Evolutionary conservation across 2,113 vertebrate species (phyloP), one percentile per base, ranked within the genome.

Genomic region (Brachyhypopomus occidentalis): DNA sequence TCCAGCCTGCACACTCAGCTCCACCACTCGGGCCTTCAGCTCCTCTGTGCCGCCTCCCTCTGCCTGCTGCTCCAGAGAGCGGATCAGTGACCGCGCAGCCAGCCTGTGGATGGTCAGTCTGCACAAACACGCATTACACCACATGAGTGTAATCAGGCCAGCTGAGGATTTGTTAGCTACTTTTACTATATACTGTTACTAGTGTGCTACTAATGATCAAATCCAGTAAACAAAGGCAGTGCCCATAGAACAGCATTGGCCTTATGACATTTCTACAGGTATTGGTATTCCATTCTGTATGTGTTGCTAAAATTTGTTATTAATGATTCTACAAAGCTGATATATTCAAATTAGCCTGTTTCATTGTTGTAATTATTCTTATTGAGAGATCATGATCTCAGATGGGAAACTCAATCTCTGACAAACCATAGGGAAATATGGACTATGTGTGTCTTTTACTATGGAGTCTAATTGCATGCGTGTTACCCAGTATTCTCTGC

Each of bases 1-100:
- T 81, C 83, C 78, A 20, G 74, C 62, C 60, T 73, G 48, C 20
- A 73, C 48, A 16, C 83, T 84, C 41, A 84, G 72, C 58, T 84
- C 72, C 83, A 84, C 66, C 22, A 84, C 74, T 56, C 45, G 60
- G n/a, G 27, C 25, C 58, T 38, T 76, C 16, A 72, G 11, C 48
- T 45, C 58, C 20, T 66, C 66, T 3, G 55, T 9, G 2, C 76
- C 72, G 22, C 22, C 64, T 55, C 72, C 66, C 36, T 41, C 45
- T 5, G 16, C 64, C 14, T 70, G 38, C 30, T n/a, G 48, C 75
- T 84, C 82, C 74, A 84, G 48, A 52, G 41, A 38, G 34, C 78
- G 67, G 16, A 84, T 77, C 48, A 72, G 64, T 76, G 30, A 75
- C 2, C 82, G 77, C 6, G 77, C 82, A 0, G 72, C 82, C 25